Evolutionary conservation across 2,888 invertebrate genomes (phyloP).

Genomic region (Tetragnatha montana): DNA sequence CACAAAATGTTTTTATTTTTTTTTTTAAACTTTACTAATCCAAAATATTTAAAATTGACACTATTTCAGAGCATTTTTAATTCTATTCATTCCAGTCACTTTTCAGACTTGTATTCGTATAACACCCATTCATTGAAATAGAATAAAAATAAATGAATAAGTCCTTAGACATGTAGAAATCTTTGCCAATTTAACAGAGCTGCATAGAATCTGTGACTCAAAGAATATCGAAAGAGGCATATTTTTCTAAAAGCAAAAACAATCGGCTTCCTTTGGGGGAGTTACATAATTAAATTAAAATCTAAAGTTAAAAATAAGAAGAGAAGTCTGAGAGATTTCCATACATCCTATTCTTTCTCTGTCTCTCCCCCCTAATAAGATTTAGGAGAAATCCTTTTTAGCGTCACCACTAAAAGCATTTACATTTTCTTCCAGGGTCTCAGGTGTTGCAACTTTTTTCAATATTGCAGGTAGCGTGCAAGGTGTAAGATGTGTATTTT

Average conservation of each 20-base stretch:
- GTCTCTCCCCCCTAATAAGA: background rate
- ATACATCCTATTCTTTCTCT: background rate
- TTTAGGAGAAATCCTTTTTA: conserved; percentile 5
- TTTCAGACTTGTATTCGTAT: too few species aligned
- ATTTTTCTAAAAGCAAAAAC: background rate
- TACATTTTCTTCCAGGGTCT: background rate
- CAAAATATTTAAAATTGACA: too few species aligned
- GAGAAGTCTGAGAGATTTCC: background rate
- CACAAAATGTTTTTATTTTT: too few species aligned
- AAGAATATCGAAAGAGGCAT: background rate
- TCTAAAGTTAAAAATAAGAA: background rate
- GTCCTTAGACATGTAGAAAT: too few species aligned
- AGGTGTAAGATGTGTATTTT: background rate
- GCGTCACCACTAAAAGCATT: conserved; percentile 6
- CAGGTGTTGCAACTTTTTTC: conserved; percentile 13
- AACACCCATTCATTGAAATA: too few species aligned
- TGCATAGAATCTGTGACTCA: too few species aligned
- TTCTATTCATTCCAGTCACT: too few species aligned
- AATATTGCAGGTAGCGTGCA: background rate
- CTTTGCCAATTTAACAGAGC: too few species aligned
- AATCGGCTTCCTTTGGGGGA: background rate
- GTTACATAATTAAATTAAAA: background rate
- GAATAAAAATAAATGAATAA: too few species aligned
- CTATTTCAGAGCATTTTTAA: too few species aligned
- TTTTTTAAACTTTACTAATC: too few species aligned